Percentiles rank a stretch among this genome's conserved stretches.
Evolutionary conservation across 2,113 vertebrate species (phyloP).

Genomic region (Aegithalos caudatus): DNA sequence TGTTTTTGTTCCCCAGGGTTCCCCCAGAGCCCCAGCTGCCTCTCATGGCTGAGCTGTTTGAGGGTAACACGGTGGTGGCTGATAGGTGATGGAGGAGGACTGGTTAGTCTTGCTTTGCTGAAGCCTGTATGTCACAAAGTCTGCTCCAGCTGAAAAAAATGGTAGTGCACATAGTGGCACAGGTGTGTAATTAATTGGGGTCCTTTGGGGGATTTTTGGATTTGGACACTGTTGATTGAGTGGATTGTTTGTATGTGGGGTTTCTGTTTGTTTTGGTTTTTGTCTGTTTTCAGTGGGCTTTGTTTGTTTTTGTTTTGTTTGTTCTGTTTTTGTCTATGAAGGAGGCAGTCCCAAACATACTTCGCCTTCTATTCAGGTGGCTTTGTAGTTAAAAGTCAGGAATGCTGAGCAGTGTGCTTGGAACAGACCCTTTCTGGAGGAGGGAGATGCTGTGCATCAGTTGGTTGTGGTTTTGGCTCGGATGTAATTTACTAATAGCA

Average conservation of each 20-base stretch:
- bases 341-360: background rate
- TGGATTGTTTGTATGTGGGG: background rate
- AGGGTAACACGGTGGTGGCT: background rate
- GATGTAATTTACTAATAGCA: background rate
- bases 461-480: background rate
- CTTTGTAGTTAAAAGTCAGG: background rate
- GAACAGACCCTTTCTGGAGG: background rate
- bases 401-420: background rate
- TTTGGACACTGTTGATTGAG: background rate
- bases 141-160: background rate
- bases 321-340: background rate
- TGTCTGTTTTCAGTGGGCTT: background rate
- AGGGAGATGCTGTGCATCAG: background rate
- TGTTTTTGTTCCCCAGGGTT: background rate
- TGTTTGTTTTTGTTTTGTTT: background rate
- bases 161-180: background rate
- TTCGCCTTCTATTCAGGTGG: background rate
- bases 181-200: background rate
- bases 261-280: background rate
- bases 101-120: background rate
- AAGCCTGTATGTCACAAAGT: background rate
- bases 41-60: background rate
- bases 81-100: background rate
- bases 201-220: background rate
- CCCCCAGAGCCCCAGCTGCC: background rate